phyloP scores from a whole-genome alignment of 2,797 vertebrate species.

The Bradypodion ventrale region DNA sequence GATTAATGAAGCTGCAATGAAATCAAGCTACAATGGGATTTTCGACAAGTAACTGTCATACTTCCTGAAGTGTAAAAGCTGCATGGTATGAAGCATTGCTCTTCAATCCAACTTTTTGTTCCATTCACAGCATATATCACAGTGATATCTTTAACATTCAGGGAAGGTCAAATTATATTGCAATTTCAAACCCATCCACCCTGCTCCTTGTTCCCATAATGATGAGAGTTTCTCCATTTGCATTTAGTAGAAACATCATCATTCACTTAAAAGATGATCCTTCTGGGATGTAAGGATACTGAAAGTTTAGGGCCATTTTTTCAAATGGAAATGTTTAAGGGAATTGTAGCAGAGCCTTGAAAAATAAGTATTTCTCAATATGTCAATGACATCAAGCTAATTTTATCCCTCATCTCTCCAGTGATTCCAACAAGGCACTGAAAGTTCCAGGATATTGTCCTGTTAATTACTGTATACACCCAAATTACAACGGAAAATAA shows the following conservation, averaged over 20 bases:
- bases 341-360: constrained; percentile 29
- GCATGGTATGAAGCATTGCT: constrained; percentile 52
- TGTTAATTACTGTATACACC: too few relatives aligned
- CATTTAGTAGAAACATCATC: constrained; percentile 37
- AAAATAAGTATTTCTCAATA: constrained; percentile 16
- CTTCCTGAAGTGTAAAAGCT: constrained; percentile 50
- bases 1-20: constrained; percentile 47
- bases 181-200: constrained; percentile 41
- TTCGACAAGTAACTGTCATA: constrained; percentile 42
- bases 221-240: constrained; percentile 33
- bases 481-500: too few relatives aligned
- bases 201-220: background rate
- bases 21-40: constrained; percentile 35
- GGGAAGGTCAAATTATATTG: constrained; percentile 58
- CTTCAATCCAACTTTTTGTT: background rate
- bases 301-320: constrained; percentile 37
- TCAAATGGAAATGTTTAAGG: constrained; percentile 30
- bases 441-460: too few relatives aligned
- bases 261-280: constrained; percentile 45
- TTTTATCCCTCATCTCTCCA: background rate
- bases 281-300: background rate
- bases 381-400: background rate
- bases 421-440: too few relatives aligned
- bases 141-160: constrained; percentile 25
- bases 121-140: constrained; percentile 46